Percentiles rank a stretch among this genome's conserved stretches.
Conservation (phyloP, 2,888 invertebrate species). For the Agriopis aurantiaria region DNA sequence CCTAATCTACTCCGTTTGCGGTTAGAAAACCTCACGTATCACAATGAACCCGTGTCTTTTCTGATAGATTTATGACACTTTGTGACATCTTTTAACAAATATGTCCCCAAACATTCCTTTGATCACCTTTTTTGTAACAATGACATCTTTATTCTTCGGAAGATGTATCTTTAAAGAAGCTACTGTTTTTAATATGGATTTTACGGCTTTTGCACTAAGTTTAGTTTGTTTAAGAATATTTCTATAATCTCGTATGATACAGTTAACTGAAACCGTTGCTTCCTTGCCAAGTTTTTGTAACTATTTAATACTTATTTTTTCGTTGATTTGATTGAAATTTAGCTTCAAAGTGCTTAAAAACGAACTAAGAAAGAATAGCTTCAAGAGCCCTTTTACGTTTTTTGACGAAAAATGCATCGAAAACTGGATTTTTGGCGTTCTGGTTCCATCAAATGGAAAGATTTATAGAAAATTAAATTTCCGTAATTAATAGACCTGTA, state of each 20-base stretch:
- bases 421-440: too few species aligned
- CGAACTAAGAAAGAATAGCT: too few species aligned
- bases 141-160: conserved; percentile 20
- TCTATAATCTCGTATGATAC: background rate
- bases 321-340: conserved; percentile 19
- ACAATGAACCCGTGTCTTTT: conserved; percentile 59
- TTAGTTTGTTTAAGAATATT: conserved; percentile 1
- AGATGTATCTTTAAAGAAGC: conserved; percentile 42
- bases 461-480: too few species aligned
- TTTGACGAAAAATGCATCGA: too few species aligned
- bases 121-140: conserved; percentile 31
- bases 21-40: conserved; percentile 43
- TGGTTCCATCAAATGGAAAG: too few species aligned
- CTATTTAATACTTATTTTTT: conserved; percentile 5
- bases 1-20: conserved; percentile 69
- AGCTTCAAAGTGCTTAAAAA: too few species aligned
- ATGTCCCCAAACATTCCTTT: conserved; percentile 29
- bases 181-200: conserved; percentile 40
- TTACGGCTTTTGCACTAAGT: conserved; percentile 31
- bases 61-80: conserved; percentile 66
- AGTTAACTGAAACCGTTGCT: too few species aligned
- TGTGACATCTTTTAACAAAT: conserved; percentile 50
- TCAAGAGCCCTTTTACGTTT: too few species aligned
- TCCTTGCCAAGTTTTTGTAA: too few species aligned
- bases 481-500: too few species aligned